These are phyloP conservation scores for Strongylocentrotus purpuratus DNA, from an alignment of 35 echinoderm and acorn worm genomes.

Conservation along the genomic window DNA sequence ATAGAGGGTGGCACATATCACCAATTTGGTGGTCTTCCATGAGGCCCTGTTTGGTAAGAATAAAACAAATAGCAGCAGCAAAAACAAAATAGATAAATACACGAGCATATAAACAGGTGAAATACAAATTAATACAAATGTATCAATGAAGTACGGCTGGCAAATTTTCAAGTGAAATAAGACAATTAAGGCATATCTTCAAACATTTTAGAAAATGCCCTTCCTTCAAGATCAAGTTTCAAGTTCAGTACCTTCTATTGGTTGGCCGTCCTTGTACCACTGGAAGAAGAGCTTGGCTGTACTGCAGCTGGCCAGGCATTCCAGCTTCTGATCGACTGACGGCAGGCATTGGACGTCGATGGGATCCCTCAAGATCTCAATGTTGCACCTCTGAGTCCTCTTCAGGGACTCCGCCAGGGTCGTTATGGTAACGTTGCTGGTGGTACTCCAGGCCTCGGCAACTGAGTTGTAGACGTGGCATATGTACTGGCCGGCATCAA, in stretches of 20 bases:
- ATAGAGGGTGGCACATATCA: no score
- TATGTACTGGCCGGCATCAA: slow-evolving; percentile 64
- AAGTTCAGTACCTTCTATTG: slow-evolving; percentile 57
- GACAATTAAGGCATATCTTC: neutral
- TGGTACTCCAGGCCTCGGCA: slow-evolving; percentile 35
- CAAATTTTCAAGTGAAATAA: neutral
- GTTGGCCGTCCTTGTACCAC: slow-evolving; percentile 75
- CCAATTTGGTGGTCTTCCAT: no score
- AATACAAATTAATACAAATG: no score
- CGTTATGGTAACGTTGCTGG: slow-evolving; percentile 55
- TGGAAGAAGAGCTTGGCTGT: slow-evolving; percentile 62
- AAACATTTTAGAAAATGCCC: neutral
- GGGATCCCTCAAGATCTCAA: slow-evolving; percentile 64
- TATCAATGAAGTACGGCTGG: neutral
- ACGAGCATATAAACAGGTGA: no score
- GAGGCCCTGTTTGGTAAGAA: no score
- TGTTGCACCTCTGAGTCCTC: neutral
- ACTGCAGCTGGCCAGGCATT: slow-evolving; percentile 35
- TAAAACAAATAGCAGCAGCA: no score
- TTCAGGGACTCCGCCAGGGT: slow-evolving; percentile 15
- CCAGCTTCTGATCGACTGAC: slow-evolving; percentile 49
- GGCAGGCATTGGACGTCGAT: slow-evolving; percentile 44
- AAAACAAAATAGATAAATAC: no score
- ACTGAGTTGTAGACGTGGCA: slow-evolving; percentile 62
- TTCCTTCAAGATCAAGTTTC: neutral